phyloP scores from a whole-genome alignment of 2,888 invertebrate genomes.

The Agrochola litura region DNA sequence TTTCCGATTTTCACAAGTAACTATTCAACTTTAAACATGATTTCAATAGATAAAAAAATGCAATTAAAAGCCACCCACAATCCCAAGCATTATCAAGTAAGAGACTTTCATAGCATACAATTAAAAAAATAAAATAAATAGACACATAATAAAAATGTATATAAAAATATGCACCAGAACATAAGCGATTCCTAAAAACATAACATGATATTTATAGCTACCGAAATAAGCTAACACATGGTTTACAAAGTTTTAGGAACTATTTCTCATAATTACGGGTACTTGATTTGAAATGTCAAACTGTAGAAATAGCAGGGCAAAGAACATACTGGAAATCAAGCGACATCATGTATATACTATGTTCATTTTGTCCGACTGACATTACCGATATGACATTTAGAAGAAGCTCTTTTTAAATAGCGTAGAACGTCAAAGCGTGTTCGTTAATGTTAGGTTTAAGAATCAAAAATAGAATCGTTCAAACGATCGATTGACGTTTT shows the following conservation, averaged over 20 bases:
- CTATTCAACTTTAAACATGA: not conserved
- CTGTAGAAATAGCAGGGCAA: constrained; percentile 8
- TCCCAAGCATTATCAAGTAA: constrained; percentile 51
- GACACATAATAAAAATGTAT: constrained; percentile 65
- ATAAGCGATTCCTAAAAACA: constrained; percentile 57
- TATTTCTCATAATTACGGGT: constrained; percentile 57
- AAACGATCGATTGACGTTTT: not conserved
- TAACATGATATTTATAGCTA: constrained; percentile 63
- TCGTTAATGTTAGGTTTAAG: not conserved
- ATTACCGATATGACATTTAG: not conserved
- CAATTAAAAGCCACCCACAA: not conserved
- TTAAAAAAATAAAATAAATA: constrained; percentile 68
- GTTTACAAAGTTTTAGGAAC: constrained; percentile 66
- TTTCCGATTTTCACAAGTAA: no score
- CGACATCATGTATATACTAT: not conserved
- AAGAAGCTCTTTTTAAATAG: not conserved
- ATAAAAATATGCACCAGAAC: constrained; percentile 67
- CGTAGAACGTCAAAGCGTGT: not conserved
- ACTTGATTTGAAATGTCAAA: constrained; percentile 34
- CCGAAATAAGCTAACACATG: constrained; percentile 62
- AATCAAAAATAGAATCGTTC: not conserved
- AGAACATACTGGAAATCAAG: not conserved
- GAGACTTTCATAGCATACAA: constrained; percentile 44
- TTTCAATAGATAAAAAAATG: not conserved
- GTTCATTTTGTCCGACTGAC: constrained; percentile 9